Conservation (phyloP, 2,113 vertebrate genomes). For the Orcinus orca region DNA sequence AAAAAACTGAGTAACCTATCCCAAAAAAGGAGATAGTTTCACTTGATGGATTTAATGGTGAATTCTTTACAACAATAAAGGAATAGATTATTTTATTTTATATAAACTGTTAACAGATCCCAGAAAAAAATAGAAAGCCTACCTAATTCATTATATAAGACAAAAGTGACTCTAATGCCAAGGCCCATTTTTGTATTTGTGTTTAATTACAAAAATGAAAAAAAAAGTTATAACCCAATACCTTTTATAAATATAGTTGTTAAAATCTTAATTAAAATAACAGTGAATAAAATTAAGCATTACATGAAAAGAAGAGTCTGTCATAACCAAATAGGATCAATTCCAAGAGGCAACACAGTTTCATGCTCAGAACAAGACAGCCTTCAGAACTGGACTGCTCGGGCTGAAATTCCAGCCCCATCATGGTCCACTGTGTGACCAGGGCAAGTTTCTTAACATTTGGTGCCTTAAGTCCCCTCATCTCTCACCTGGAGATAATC, state of each 20-base stretch:
- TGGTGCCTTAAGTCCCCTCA: neutral
- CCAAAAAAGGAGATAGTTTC: neutral
- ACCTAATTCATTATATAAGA: neutral
- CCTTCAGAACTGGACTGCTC: neutral
- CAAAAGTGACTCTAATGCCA: neutral
- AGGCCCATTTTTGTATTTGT: neutral
- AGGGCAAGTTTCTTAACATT: neutral
- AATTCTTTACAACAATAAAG: neutral
- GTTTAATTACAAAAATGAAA: neutral
- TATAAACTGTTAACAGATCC: neutral
- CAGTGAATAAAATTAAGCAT: neutral
- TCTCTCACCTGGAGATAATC: neutral
- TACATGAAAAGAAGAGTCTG: neutral
- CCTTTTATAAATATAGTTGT: neutral
- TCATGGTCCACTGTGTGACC: neutral
- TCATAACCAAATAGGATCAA: neutral
- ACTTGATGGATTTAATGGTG: neutral
- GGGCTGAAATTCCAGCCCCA: neutral
- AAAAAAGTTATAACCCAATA: neutral
- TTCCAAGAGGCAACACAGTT: neutral
- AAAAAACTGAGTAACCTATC: neutral
- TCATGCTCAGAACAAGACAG: neutral
- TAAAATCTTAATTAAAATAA: neutral
- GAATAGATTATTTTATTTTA: neutral
- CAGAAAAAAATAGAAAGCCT: neutral